phyloP scores from a whole-genome alignment of 2,113 vertebrate species.

The human region DNA sequence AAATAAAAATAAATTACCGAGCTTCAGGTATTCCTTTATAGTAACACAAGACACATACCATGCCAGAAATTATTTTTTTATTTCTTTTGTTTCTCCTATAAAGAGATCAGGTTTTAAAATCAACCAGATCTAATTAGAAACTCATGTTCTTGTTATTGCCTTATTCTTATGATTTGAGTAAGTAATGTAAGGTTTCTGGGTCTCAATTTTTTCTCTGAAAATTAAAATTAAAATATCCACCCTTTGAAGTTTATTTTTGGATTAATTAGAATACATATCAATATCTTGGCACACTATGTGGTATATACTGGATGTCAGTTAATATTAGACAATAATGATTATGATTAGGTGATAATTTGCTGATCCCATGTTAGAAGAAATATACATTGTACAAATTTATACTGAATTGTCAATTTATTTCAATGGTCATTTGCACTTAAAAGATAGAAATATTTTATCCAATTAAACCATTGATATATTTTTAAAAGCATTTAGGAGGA shows the following conservation, averaged over 20 bases:
- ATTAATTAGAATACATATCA: neutral
- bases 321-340: neutral
- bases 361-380: neutral
- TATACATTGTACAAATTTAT: neutral
- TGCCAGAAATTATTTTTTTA: neutral
- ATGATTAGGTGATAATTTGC: neutral
- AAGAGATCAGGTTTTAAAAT: neutral
- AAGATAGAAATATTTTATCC: neutral
- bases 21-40: neutral
- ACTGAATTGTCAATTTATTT: neutral
- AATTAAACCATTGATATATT: neutral
- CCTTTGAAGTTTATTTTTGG: constrained; percentile 10
- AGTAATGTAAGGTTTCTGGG: neutral
- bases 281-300: neutral
- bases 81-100: neutral
- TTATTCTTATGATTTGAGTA: neutral
- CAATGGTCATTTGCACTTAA: neutral
- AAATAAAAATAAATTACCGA: neutral
- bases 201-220: neutral
- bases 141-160: neutral
- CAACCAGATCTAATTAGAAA: neutral
- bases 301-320: neutral
- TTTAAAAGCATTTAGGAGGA: neutral
- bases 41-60: neutral
- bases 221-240: neutral